Evolutionary conservation across 37 sponge, comb jelly and placozoan genomes (phyloP).

Genomic region (Amphimedon queenslandica): DNA sequence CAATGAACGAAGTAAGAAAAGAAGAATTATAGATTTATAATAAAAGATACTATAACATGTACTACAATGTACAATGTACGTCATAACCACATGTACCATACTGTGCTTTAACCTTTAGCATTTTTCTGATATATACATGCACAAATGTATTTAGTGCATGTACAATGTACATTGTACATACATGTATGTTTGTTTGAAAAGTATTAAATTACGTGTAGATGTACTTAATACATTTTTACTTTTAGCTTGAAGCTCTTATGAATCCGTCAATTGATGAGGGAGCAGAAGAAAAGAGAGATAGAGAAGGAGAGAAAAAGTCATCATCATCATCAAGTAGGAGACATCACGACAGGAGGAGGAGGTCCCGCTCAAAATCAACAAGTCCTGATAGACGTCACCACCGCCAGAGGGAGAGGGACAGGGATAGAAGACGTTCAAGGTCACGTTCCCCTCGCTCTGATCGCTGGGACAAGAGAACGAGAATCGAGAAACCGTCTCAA

Average conservation of each 20-base stretch:
- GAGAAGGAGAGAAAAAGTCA: conserved; percentile 6
- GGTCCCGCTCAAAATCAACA: conserved; percentile 19
- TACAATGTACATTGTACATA: neutral
- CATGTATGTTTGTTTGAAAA: too few relatives aligned
- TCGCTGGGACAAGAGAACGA: neutral
- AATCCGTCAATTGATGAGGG: neutral
- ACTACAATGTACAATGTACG: neutral
- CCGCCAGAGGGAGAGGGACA: neutral
- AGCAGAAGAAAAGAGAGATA: conserved; percentile 6
- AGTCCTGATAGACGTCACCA: neutral
- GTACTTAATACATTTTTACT: conserved; percentile 40
- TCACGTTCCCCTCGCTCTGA: conserved; percentile 27
- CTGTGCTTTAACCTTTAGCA: neutral
- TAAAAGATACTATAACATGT: neutral
- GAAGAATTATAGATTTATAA: neutral
- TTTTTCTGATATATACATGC: neutral
- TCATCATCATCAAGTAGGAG: too few relatives aligned
- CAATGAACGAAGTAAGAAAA: conserved; percentile 46
- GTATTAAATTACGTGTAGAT: neutral
- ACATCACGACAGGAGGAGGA: conserved; percentile 10
- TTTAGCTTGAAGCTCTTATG: conserved; percentile 1
- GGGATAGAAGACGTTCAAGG: conserved; percentile 25
- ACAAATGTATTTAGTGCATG: neutral
- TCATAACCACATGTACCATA: neutral
- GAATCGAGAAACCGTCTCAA: conserved; percentile 22